Conservation (phyloP, 2,797 vertebrate species). For the Lacerta bilineata region DNA sequence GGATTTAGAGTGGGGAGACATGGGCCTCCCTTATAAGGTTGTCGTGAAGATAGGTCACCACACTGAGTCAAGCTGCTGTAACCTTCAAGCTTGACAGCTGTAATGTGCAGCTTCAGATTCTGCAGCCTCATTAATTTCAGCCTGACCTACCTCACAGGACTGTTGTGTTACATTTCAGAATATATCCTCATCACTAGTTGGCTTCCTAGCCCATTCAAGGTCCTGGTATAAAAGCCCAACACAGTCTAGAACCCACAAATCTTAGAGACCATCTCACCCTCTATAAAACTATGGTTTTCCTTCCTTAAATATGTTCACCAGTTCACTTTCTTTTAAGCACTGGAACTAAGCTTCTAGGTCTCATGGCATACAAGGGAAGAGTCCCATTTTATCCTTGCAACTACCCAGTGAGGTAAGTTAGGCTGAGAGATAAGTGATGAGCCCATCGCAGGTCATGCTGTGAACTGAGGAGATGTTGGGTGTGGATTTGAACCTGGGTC, state of each 20-base stretch:
- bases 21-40: too few relatives aligned
- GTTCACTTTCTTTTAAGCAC: not conserved
- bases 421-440: not conserved
- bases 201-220: not conserved
- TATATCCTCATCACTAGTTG: not conserved
- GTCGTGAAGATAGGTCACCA: too few relatives aligned
- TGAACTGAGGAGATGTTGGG: not conserved
- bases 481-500: not conserved
- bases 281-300: not conserved
- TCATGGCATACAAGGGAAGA: not conserved
- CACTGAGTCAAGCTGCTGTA: not conserved
- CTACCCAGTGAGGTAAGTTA: too few relatives aligned
- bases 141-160: not conserved
- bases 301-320: not conserved
- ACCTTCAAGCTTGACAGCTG: not conserved
- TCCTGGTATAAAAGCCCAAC: not conserved
- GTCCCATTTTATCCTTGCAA: not conserved
- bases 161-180: not conserved
- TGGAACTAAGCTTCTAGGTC: not conserved
- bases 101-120: not conserved
- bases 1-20: not conserved
- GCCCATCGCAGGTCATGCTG: not conserved
- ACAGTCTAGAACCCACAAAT: not conserved
- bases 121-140: not conserved
- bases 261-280: not conserved